Percentiles rank a stretch among this genome's conserved stretches.
These are phyloP conservation scores for Vimba vimba DNA, from an alignment of 2,113 vertebrate species.

Conservation along the genomic window DNA sequence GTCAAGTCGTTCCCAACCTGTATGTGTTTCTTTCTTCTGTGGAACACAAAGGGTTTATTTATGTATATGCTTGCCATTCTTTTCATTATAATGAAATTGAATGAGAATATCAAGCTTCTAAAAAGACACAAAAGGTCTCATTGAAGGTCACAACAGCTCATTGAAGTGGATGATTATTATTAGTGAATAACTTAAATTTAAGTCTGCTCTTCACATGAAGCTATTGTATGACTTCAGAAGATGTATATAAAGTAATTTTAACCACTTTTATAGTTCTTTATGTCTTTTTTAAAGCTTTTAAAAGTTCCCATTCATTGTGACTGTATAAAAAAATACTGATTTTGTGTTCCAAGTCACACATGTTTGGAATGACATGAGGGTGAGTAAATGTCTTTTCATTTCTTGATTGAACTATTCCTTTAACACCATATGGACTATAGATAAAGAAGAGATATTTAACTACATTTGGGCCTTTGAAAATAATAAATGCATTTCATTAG, in stretches of 20 bases:
- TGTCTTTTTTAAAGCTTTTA: neutral
- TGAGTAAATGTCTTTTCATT: slow-evolving; percentile 10
- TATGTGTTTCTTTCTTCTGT: neutral
- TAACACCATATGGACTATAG: neutral
- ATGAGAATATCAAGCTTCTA: neutral
- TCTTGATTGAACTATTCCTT: neutral
- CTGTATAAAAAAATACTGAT: neutral
- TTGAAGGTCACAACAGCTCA: neutral
- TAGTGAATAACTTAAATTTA: neutral
- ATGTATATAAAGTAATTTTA: neutral
- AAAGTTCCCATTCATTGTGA: neutral
- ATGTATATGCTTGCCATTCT: neutral
- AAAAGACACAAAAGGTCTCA: neutral
- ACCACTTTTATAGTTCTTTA: neutral
- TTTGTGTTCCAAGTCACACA: neutral
- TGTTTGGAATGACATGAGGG: neutral
- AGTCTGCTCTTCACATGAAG: neutral
- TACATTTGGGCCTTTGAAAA: slow-evolving; percentile 8
- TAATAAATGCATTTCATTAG: neutral
- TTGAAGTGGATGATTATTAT: neutral
- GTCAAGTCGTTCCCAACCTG: neutral
- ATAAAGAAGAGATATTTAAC: neutral
- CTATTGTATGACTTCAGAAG: neutral
- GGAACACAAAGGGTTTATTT: neutral
- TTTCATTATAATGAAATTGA: neutral